Percentiles rank a stretch among this genome's conserved stretches.
Evolutionary conservation across 2,888 invertebrate genomes (phyloP).

Genomic region (Trachelus tabidus): DNA sequence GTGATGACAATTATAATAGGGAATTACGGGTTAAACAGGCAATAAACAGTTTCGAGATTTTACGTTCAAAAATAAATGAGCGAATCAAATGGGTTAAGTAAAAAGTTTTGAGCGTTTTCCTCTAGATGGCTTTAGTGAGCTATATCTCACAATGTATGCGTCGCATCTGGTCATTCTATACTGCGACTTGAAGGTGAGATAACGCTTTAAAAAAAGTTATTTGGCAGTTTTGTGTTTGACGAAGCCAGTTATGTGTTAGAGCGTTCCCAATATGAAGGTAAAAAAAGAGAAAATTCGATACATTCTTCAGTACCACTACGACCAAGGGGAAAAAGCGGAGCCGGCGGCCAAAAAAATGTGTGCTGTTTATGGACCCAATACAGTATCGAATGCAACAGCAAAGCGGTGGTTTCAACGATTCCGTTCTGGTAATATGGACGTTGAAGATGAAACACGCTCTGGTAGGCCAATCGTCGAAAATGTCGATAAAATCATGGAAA

Average conservation of each 20-base stretch:
- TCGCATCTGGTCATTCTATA: no score
- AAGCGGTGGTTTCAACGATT: no score
- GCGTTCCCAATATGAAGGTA: slow-evolving; percentile 8
- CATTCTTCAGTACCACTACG: background rate
- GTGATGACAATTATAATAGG: no score
- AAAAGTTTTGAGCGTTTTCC: no score
- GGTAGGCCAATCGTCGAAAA: slow-evolving; percentile 23
- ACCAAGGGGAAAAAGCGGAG: slow-evolving; percentile 14
- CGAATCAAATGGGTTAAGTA: no score
- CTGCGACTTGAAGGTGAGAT: background rate
- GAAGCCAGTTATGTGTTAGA: slow-evolving; percentile 16
- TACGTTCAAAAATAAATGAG: no score
- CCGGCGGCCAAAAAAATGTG: slow-evolving; percentile 11
- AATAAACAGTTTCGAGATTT: no score
- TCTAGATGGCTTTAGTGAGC: no score
- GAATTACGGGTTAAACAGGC: no score
- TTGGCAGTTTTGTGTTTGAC: slow-evolving; percentile 10
- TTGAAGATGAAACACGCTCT: slow-evolving; percentile 27
- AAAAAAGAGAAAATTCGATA: no score
- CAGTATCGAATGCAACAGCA: no score
- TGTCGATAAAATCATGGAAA: slow-evolving; percentile 28
- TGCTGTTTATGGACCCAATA: slow-evolving; percentile 10
- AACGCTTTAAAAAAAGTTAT: slow-evolving; percentile 8
- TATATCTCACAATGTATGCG: no score
- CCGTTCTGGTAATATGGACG: background rate